Base-by-base conservation (phyloP, 1,140 invertebrate genomes). In the Drosophila kanapiae region DNA sequence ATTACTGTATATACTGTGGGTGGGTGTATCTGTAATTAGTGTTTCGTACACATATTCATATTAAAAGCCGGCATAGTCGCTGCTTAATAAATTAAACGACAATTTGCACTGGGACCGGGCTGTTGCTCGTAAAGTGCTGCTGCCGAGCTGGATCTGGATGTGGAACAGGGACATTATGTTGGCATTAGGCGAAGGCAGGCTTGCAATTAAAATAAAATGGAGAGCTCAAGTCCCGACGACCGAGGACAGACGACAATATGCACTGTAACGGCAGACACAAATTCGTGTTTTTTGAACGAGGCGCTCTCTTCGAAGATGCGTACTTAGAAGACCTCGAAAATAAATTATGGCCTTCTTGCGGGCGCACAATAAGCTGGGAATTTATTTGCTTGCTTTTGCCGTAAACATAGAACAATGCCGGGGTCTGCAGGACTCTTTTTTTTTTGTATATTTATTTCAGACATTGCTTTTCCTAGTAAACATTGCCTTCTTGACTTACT, bases 11-110 rank as follows among this genome's bases (percentile, higher is more conserved):
- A 38, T 10, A 14, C 5, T 48, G 51, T 37, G 51, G 48, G 31
- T 70, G 56, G 68, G 61, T 75, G 69, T 69, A 62, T 77, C 74
- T 72, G 84, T 90, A 87, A 84, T 87, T 87, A 88, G 80, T 83
- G 84, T 69, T 80, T 80, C 80, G 80, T 40, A 51, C 77, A 88
- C 87, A 72, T 71, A 72, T 72, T 72, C 45, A 87, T 87, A 87
- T 88, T 88, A 90, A 87, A 84, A 80, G 77, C 77, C 51, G 62
- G 58, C 62, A 62, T 78, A 71, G 48, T 88, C 65, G 84, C 51
- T 78, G 82, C 76, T 82, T 91, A 91, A 91, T 91, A 91, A 91
- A 91, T 91, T 91, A 91, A 91, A 83, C 87, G 86, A 87, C 80
- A 91, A 91, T 91, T 91, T 87, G 70, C 82, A 81, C 87, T 83